phyloP scores from a whole-genome alignment of 2,888 invertebrate species.

The Congeria kusceri region DNA sequence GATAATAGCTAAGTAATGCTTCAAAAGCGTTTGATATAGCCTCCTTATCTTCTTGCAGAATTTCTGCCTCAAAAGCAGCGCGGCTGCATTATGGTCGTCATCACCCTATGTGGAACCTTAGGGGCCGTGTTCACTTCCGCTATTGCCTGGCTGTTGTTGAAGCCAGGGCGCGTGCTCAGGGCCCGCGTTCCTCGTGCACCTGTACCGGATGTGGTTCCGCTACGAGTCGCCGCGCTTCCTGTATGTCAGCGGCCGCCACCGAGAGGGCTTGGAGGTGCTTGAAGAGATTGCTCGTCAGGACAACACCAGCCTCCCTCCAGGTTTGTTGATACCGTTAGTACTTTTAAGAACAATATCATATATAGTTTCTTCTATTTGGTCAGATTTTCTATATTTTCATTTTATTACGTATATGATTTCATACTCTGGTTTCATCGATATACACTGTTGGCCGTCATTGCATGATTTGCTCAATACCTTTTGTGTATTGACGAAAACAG shows the following conservation, averaged over 20 bases:
- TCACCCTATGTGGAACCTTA: constrained; percentile 81
- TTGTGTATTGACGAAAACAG: too few relatives aligned
- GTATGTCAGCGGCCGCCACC: constrained; percentile 68
- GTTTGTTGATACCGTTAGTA: constrained; percentile 25
- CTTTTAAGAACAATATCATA: too few relatives aligned
- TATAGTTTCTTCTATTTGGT: too few relatives aligned
- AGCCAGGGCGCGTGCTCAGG: constrained; percentile 70
- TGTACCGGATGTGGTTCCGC: constrained; percentile 64
- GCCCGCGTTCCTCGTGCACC: constrained; percentile 69
- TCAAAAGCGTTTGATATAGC: too few relatives aligned
- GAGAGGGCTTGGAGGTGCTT: constrained; percentile 67
- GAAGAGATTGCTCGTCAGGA: constrained; percentile 70
- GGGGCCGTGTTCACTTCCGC: constrained; percentile 76
- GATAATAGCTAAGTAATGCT: too few relatives aligned
- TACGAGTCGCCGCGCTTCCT: constrained; percentile 78
- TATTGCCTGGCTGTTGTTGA: constrained; percentile 77
- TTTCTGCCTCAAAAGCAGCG: constrained; percentile 75
- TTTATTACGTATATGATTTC: neutral
- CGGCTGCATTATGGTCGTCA: constrained; percentile 75
- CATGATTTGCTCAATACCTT: too few relatives aligned
- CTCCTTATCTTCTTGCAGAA: constrained; percentile 67
- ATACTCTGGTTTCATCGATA: neutral
- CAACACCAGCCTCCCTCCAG: constrained; percentile 57
- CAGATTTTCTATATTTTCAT: too few relatives aligned
- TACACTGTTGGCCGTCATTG: too few relatives aligned